phyloP scores from a whole-genome alignment of 2,797 vertebrate genomes.

The Sandelia bainsii region DNA sequence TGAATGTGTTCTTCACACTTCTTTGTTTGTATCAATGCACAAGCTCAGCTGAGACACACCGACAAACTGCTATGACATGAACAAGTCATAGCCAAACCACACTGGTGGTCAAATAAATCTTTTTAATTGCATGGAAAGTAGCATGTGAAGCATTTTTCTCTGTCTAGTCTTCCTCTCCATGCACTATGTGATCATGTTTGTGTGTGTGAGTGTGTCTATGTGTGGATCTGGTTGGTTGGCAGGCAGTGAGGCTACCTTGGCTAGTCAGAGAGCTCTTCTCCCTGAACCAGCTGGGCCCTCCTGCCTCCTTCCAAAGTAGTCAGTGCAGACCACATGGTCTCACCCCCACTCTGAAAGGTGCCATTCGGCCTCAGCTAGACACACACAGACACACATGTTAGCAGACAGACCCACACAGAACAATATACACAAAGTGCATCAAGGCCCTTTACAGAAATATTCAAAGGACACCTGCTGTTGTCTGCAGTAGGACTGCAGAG shows the following conservation, averaged over 20 bases:
- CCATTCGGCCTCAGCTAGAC: conserved; percentile 62
- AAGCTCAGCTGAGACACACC: conserved; percentile 45
- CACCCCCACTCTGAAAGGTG: conserved; percentile 74
- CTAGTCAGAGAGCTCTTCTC: conserved; percentile 76
- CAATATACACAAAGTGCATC: conserved; percentile 6
- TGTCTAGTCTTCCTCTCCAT: conserved; percentile 32
- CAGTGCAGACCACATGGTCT: conserved; percentile 78
- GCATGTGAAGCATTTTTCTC: conserved; percentile 38
- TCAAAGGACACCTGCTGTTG: conserved; percentile 46
- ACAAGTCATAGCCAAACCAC: conserved; percentile 57
- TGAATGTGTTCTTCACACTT: conserved; percentile 62
- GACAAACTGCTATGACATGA: conserved; percentile 56
- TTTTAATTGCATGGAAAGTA: conserved; percentile 63
- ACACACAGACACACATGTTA: conserved; percentile 35
- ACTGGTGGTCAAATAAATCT: conserved; percentile 56
- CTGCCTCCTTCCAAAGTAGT: conserved; percentile 78
- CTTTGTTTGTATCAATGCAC: conserved; percentile 44
- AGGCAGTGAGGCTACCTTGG: conserved; percentile 68
- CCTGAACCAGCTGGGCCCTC: conserved; percentile 83
- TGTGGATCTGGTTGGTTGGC: conserved; percentile 78
- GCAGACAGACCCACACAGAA: conserved; percentile 21
- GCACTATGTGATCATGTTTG: conserved; percentile 63
- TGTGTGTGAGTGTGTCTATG: conserved; percentile 42
- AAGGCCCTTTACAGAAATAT: conserved; percentile 19
- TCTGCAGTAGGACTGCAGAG: not conserved